These are phyloP conservation scores for Buceros bicornis DNA, from an alignment of 2,797 vertebrate species.

Conservation along the genomic window DNA sequence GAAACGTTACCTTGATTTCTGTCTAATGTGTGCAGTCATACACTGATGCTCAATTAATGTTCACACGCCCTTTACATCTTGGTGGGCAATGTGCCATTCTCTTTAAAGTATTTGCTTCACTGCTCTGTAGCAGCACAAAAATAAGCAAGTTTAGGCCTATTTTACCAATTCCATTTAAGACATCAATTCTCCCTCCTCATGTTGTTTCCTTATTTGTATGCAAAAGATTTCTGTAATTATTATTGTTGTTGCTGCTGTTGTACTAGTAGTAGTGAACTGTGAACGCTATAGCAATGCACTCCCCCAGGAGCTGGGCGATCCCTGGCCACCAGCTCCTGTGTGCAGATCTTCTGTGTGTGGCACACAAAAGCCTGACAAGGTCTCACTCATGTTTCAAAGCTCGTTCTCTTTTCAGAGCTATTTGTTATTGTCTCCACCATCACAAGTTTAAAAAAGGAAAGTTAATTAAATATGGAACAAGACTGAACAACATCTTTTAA, in stretches of 20 bases:
- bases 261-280: slow-evolving; percentile 37
- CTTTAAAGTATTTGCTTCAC: slow-evolving; percentile 51
- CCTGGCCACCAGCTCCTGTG: slow-evolving; percentile 45
- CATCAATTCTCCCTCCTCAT: not conserved
- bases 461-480: slow-evolving; percentile 99
- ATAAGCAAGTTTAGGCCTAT: slow-evolving; percentile 33
- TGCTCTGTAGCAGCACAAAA: not conserved
- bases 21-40: slow-evolving; percentile 53
- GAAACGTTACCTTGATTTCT: slow-evolving; percentile 41
- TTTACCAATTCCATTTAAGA: slow-evolving; percentile 5
- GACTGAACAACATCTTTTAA: slow-evolving; percentile 98
- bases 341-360: slow-evolving; percentile 80
- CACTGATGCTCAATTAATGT: slow-evolving; percentile 60
- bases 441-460: slow-evolving; percentile 96
- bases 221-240: slow-evolving; percentile 42
- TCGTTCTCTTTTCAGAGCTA: slow-evolving; percentile 85
- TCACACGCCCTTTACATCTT: slow-evolving; percentile 35
- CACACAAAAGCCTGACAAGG: slow-evolving; percentile 91
- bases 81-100: slow-evolving; percentile 55
- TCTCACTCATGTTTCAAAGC: slow-evolving; percentile 89
- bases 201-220: slow-evolving; percentile 35
- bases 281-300: slow-evolving; percentile 63
- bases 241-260: slow-evolving; percentile 17
- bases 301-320: slow-evolving; percentile 69
- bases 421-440: slow-evolving; percentile 95